Base-by-base conservation (phyloP, 2,888 invertebrate genomes). In the Platycnemis pennipes region DNA sequence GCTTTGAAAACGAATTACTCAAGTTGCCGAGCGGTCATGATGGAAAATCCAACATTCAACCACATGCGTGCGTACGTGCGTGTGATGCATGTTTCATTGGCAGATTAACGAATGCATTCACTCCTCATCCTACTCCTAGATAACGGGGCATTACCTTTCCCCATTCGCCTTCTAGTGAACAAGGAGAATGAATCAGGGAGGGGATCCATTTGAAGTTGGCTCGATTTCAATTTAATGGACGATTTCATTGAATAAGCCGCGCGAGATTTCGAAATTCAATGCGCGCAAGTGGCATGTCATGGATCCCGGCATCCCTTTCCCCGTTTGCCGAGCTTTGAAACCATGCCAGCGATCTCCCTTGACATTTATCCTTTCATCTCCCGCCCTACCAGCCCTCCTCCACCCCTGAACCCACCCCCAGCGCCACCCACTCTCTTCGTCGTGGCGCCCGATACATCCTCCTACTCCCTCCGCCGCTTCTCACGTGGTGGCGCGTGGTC, bases 331-430 rank as follows among this genome's bases (percentile, higher is more conserved):
- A 37, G 77, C 77, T 77, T 37, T 77, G 77, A 77, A 77, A 77
- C 77, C 2, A 37, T 16, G 77, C 37, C 77, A 77, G 26, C 77
- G 77, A 77, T 77, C 77, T 37, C 77, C 77, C 31, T 77, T 77
- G 77, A 77, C 77, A 77, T 77, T 77, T 77, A 77, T 77, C 77
- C 77, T 77, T 77, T 77, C 77, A 77, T 77, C n/a, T 77, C 77
- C 37, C 37, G 16, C 77, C 77, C 77, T 37, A 77, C 37, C 77
- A 77, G 37, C 31, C 31, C 37, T 37, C 77, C 77, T 37, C 31
- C 77, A 11, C 37, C 77, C 77, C 77, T 13, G 37, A 26, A 77
- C 77, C 77, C 31, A 37, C 31, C 37, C 37, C 16, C 8, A 26
- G 5, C 31, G 8, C 31, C 37, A 37, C 77, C 37, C 37, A 13